Percentiles rank a stretch among this genome's conserved stretches.
These are phyloP conservation scores for Melipona quadrifasciata DNA, from an alignment of 1,140 invertebrate species.

Conservation along the genomic window DNA sequence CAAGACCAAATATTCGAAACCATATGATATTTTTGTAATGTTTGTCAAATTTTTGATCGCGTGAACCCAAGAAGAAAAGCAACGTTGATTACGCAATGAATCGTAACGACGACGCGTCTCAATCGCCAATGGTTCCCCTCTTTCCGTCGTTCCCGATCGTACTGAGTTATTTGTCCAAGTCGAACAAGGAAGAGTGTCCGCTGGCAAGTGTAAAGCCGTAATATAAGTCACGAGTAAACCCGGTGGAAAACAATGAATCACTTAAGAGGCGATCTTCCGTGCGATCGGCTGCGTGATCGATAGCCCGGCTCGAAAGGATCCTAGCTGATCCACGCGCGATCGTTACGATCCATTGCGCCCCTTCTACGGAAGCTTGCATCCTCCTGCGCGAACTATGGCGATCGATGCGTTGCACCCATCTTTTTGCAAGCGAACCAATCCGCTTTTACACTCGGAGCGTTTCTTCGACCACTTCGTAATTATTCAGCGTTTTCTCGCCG, in stretches of 20 bases:
- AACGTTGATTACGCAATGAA: not conserved
- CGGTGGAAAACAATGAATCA: slow-evolving; percentile 53
- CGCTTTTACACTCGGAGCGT: not conserved
- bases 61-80: too few species aligned
- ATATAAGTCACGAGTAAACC: slow-evolving; percentile 45
- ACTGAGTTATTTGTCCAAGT: slow-evolving; percentile 31
- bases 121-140: too few species aligned
- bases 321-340: slow-evolving; percentile 29
- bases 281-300: slow-evolving; percentile 49
- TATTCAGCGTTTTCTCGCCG: not conserved
- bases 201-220: slow-evolving; percentile 25
- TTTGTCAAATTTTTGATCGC: too few species aligned
- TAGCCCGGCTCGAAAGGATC: slow-evolving; percentile 20
- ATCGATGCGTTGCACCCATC: not conserved
- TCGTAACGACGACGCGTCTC: not conserved
- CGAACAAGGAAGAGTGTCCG: slow-evolving; percentile 20
- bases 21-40: too few species aligned
- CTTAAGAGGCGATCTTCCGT: slow-evolving; percentile 46
- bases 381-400: not conserved
- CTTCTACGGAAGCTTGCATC: slow-evolving; percentile 46
- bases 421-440: not conserved
- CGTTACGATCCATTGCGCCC: slow-evolving; percentile 43
- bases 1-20: too few species aligned
- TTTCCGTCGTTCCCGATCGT: not conserved
- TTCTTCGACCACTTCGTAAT: not conserved